Evolutionary conservation across 2,797 vertebrate species (phyloP), one percentile per base, ranked within the genome.

Genomic region (Poeciliopsis gracilis): DNA sequence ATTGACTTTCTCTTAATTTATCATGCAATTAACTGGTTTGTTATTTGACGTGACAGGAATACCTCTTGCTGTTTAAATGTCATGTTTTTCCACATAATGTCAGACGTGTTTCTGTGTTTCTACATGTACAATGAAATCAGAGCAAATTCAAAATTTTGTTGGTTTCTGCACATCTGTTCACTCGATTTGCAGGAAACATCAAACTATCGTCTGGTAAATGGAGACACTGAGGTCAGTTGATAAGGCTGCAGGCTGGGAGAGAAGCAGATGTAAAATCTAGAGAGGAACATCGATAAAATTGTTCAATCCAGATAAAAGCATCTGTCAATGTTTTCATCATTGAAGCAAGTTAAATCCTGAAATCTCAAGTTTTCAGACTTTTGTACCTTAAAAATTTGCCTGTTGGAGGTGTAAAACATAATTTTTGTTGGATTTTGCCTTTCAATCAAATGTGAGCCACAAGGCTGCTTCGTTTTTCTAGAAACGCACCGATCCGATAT

Each of bases 271-370:
- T 47, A 74, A 91, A 86, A 87, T 85, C 77, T 81, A 82, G 77
- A 74, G 71, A 89, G 71, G 80, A 88, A 89, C 92, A 88, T 93
- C 82, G 87, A 90, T 90, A 90, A 93, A 92, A 90, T n/a, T 12
- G 66, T 88, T 79, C 89, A 91, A 93, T 93, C 91, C 84, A 73
- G 88, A 86, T 86, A 87, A 91, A 88, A 93, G 82, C 90, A 61
- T 43, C 74, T 92, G 89, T 88, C 78, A 86, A 85, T 66, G 25
- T 43, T 69, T n/a, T 15, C 25, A 15, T 45, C 1, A 45, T 8
- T 45, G 13, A 70, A 23, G 38, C 25, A 43, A 38, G 5, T 2
- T n/a, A 16, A 45, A 70, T 25, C 66, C 2, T 25, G 10, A 69
- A n/a, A 15, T 69, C 23, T n/a, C 16, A 4, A 2, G 20, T 38